phyloP scores from a whole-genome alignment of 2,113 vertebrate species.

The Salvelinus alpinus region DNA sequence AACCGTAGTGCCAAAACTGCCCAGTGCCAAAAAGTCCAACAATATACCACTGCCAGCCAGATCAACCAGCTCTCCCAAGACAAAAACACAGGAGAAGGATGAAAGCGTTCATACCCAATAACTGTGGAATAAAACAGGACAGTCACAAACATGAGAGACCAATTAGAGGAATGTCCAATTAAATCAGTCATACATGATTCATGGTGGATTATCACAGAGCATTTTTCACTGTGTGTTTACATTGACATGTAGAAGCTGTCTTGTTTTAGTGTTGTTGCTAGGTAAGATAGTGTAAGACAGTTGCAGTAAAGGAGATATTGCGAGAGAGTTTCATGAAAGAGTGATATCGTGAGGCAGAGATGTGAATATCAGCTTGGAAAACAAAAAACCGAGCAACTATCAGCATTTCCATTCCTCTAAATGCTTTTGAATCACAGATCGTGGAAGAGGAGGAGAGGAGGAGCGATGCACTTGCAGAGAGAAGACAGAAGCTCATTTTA shows the following conservation, averaged over 20 bases:
- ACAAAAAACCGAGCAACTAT: slow-evolving; percentile 10
- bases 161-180: background rate
- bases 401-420: slow-evolving; percentile 19
- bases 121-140: background rate
- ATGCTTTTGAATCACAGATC: slow-evolving; percentile 34
- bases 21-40: background rate
- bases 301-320: background rate
- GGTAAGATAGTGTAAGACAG: background rate
- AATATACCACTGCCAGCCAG: background rate
- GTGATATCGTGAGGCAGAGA: background rate
- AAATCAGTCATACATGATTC: background rate
- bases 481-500: slow-evolving; percentile 33
- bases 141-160: background rate
- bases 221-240: background rate
- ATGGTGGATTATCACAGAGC: background rate
- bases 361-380: slow-evolving; percentile 15
- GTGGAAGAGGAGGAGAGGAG: slow-evolving; percentile 29
- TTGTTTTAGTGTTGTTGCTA: background rate
- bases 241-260: background rate
- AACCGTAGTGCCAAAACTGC: background rate
- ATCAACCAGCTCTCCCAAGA: background rate
- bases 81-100: background rate
- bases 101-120: background rate
- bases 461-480: slow-evolving; percentile 32
- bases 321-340: background rate